Percentiles rank a stretch among this genome's conserved stretches.
These are phyloP conservation scores for Drosophila ercepeae DNA, from an alignment of 1,140 invertebrate genomes.

Conservation along the genomic window DNA sequence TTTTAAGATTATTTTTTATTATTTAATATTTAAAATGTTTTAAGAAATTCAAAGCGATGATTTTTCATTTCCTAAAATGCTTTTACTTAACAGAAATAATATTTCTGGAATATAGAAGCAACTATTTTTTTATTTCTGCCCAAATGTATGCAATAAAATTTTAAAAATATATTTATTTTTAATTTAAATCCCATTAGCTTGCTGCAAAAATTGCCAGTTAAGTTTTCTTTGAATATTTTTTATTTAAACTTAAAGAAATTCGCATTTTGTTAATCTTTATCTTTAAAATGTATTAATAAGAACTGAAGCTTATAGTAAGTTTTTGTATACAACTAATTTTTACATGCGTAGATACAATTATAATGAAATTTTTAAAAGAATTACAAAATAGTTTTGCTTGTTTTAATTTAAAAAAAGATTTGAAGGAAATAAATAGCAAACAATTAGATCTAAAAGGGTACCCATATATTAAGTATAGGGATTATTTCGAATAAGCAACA, in stretches of 20 bases:
- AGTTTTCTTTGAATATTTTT: constrained; percentile 9
- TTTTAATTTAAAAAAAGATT: constrained; percentile 42
- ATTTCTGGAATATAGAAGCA: no score
- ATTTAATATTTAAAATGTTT: neutral
- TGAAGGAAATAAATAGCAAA: constrained; percentile 74
- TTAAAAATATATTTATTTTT: neutral
- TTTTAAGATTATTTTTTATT: constrained; percentile 17
- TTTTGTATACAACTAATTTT: constrained; percentile 47
- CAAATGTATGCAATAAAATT: constrained; percentile 6
- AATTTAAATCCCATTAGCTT: constrained; percentile 15
- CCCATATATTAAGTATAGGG: constrained; percentile 35
- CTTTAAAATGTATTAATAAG: constrained; percentile 23
- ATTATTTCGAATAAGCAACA: constrained; percentile 60
- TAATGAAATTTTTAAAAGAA: constrained; percentile 34
- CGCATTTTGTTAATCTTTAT: constrained; percentile 25
- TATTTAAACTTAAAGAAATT: constrained; percentile 36
- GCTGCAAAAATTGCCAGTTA: neutral
- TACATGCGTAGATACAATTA: constrained; percentile 56
- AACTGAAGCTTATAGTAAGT: constrained; percentile 20
- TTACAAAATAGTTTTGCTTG: constrained; percentile 23
- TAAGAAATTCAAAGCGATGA: neutral
- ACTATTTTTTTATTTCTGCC: neutral
- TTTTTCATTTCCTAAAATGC: neutral
- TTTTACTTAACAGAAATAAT: neutral
- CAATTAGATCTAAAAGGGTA: constrained; percentile 43